A percentile compares a stretch with the other conserved stretches of the same genome.
These are phyloP conservation scores for Nomada hirtipes DNA, from an alignment of 2,888 invertebrate species.

Conservation along the genomic window DNA sequence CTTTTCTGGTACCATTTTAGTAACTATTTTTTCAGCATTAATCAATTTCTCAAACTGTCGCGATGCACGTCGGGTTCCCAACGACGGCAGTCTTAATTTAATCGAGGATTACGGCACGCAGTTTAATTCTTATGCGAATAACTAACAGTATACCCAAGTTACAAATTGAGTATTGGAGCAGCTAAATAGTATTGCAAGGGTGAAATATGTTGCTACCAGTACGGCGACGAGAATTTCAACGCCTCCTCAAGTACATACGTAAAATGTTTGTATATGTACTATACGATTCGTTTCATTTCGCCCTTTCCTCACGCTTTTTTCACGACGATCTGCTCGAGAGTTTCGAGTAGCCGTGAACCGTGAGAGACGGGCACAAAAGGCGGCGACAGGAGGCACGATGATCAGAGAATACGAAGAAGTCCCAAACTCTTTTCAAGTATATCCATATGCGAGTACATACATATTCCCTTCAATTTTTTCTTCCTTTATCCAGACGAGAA, in stretches of 20 bases:
- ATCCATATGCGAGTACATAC: slow-evolving; percentile 57
- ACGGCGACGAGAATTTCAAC: neutral
- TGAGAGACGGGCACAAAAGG: slow-evolving; percentile 52
- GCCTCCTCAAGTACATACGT: slow-evolving; percentile 8
- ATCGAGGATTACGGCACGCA: too few relatives aligned
- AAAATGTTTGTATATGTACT: slow-evolving; percentile 9
- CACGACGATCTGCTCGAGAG: slow-evolving; percentile 45
- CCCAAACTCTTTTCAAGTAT: slow-evolving; percentile 62
- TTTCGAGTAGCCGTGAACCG: slow-evolving; percentile 65
- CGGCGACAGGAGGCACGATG: slow-evolving; percentile 17
- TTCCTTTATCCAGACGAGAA: slow-evolving; percentile 28
- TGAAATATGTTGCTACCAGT: too few relatives aligned
- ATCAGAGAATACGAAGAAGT: slow-evolving; percentile 49
- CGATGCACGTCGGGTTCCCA: too few relatives aligned
- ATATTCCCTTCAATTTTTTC: slow-evolving; percentile 51
- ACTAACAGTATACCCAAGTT: too few relatives aligned
- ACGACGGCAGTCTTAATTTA: too few relatives aligned
- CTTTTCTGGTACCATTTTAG: slow-evolving; percentile 10
- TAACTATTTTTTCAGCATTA: neutral
- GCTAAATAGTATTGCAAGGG: neutral
- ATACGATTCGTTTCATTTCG: slow-evolving; percentile 38
- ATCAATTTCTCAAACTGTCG: neutral
- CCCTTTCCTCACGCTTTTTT: slow-evolving; percentile 42
- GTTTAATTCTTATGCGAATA: too few relatives aligned
- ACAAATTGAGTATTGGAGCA: neutral